These are phyloP conservation scores for Porites rus DNA, from an alignment of 92 coral and sea anemone genomes.

Conservation along the genomic window DNA sequence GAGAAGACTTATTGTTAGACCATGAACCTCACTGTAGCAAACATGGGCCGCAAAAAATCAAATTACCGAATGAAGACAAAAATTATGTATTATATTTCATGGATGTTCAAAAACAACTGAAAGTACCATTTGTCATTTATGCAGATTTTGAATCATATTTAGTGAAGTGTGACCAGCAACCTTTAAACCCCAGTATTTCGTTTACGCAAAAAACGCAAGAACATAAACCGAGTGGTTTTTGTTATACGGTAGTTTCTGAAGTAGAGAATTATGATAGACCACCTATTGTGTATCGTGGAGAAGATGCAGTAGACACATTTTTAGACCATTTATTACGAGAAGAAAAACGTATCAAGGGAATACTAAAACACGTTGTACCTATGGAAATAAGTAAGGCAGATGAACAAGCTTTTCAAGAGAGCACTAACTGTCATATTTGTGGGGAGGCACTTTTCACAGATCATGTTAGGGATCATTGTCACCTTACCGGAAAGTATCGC, in stretches of 20 bases:
- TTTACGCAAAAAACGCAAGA: background rate
- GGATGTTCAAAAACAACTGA: constrained; percentile 48
- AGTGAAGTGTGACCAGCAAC: too few relatives aligned
- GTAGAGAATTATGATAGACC: background rate
- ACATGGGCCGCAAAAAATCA: constrained; percentile 53
- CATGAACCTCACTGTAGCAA: constrained; percentile 60
- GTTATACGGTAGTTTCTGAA: background rate
- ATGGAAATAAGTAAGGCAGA: constrained; percentile 35
- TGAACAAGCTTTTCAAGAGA: constrained; percentile 49
- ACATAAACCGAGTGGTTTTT: background rate
- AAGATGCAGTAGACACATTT: background rate
- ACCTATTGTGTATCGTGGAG: background rate
- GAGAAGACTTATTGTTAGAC: constrained; percentile 51
- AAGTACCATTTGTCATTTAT: constrained; percentile 34
- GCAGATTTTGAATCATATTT: background rate
- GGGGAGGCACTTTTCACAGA: constrained; percentile 36
- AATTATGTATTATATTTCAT: constrained; percentile 30
- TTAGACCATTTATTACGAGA: background rate
- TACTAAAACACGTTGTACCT: constrained; percentile 16
- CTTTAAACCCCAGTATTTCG: too few relatives aligned
- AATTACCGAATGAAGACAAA: constrained; percentile 43
- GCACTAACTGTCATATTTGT: constrained; percentile 52
- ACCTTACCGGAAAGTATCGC: constrained; percentile 31
- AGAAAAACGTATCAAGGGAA: background rate
- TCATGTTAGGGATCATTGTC: constrained; percentile 60